Evolutionary conservation across 2,797 vertebrate species (phyloP).

Genomic region (Pangasius macronema): DNA sequence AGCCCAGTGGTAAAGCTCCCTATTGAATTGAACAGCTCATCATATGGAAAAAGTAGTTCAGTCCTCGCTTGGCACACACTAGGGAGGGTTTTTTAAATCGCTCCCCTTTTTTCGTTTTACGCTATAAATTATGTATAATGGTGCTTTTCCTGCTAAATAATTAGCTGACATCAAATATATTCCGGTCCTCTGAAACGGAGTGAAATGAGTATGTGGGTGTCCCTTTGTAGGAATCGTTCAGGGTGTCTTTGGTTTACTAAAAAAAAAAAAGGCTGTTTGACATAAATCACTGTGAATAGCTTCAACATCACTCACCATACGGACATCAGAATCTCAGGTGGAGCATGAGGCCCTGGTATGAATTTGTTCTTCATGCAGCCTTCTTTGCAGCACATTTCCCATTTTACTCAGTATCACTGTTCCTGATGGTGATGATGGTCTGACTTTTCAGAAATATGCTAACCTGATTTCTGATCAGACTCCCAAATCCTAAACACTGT

Average conservation of each 20-base stretch:
- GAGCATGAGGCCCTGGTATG: background rate
- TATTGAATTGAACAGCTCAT: conserved; percentile 68
- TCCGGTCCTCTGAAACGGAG: conserved; percentile 44
- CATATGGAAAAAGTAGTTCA: conserved; percentile 66
- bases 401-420: background rate
- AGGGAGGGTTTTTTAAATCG: conserved; percentile 59
- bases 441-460: background rate
- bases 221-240: conserved; percentile 13
- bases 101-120: conserved; percentile 58
- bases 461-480: conserved; percentile 4
- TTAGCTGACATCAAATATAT: conserved; percentile 55
- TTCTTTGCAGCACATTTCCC: background rate
- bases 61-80: conserved; percentile 58
- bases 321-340: background rate
- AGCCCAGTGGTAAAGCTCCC: conserved; percentile 67
- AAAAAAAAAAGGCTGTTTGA: background rate
- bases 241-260: conserved; percentile 16
- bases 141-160: conserved; percentile 59
- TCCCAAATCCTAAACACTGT: background rate
- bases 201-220: conserved; percentile 34
- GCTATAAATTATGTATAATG: conserved; percentile 61
- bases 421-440: background rate
- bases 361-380: conserved; percentile 3
- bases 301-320: conserved; percentile 5
- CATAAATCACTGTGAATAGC: conserved; percentile 2